These are phyloP conservation scores for Canis aureus DNA, from an alignment of 2,113 vertebrate species.

Conservation along the genomic window DNA sequence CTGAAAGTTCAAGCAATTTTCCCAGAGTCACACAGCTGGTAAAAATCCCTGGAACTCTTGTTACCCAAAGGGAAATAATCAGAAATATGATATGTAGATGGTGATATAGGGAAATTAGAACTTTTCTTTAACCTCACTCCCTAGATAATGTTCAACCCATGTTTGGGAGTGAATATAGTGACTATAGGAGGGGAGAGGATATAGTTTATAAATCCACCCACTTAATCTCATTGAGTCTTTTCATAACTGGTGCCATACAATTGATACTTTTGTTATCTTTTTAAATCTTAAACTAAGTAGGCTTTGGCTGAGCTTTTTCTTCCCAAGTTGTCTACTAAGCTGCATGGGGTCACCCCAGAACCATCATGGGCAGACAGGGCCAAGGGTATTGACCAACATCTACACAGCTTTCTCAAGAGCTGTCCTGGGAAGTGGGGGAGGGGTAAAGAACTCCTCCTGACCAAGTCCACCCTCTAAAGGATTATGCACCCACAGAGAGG, in stretches of 20 bases:
- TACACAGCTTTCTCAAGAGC: neutral
- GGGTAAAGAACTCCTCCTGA: neutral
- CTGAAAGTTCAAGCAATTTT: neutral
- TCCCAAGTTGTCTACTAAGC: neutral
- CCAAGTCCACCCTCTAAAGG: neutral
- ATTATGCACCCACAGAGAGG: too few species aligned
- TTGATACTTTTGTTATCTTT: neutral
- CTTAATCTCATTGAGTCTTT: neutral
- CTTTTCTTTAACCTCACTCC: neutral
- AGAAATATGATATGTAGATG: neutral
- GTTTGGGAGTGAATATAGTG: neutral
- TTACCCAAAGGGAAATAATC: neutral
- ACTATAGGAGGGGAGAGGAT: too few species aligned
- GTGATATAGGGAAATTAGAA: neutral
- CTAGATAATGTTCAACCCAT: neutral
- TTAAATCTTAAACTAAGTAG: neutral
- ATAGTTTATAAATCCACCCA: neutral
- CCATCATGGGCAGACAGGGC: neutral
- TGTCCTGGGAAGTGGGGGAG: neutral
- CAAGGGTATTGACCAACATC: too few species aligned
- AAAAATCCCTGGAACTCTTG: neutral
- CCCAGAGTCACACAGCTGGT: neutral
- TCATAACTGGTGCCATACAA: neutral
- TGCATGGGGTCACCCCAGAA: neutral
- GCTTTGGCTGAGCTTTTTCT: neutral